Base-by-base conservation (phyloP, 2,797 vertebrate species). In the Champsocephalus gunnari region DNA sequence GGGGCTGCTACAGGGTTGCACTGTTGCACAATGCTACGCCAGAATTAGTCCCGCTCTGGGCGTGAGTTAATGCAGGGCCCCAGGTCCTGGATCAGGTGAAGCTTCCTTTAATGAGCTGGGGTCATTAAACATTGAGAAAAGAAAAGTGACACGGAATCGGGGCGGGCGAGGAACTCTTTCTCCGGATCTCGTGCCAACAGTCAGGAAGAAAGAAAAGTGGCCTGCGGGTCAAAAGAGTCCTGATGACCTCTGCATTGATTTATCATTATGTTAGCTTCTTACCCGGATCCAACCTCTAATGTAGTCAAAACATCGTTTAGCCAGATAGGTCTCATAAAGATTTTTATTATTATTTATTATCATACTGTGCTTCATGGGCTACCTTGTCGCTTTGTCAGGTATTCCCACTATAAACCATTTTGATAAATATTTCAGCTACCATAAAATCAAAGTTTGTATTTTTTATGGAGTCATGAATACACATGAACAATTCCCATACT, bases 341-440 rank as follows among this genome's bases (percentile, higher is more conserved):
- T 90, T 91, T 91, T 89, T 91, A 90, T 86, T 84, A 78, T 88
- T 85, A 81, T 88, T 84, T 80, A 82, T 88, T 86, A 81, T 86
- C 82, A 84, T 66, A 80, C 66, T 66, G 73, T 67, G 60, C 64
- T 87, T 90, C 83, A 87, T 78, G 71, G 79, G 79, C 74, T 75
- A 82, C 82, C 75, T 70, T 83, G 58, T 85, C 58, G n/a, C 77
- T 77, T 81, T 84, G 80, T 88, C 84, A 86, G 77, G 78, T 83
- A 83, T 88, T 78, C 80, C 71, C 71, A 72, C 84, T 72, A 86
- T 92, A 91, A 93, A 92, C 67, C 80, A 87, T 81, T 90, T 83
- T 80, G 82, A 85, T 89, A 82, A 66, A 87, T 87, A 82, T 89
- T 90, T 90, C 68, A 73, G 75, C 76, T 60, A 55, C 66, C 66